These are phyloP conservation scores for Euwallacea similis DNA, from an alignment of 1,140 invertebrate species.

Conservation along the genomic window DNA sequence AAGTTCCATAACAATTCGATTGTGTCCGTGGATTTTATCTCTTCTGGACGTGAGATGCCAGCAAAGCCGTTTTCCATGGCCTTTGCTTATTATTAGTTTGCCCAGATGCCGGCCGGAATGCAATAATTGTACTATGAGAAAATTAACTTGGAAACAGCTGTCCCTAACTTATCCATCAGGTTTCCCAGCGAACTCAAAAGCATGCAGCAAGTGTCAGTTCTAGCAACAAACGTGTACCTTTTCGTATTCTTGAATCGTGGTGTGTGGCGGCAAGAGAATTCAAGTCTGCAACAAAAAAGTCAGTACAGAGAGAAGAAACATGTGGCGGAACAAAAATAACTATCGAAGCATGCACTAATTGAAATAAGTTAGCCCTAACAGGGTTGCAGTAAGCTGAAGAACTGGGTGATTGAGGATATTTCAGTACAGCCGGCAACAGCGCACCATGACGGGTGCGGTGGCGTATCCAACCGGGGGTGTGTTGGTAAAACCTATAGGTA, in stretches of 20 bases:
- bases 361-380: no score
- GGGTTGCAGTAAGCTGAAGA: no score
- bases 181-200: not conserved
- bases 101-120: conserved; percentile 16
- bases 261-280: conserved; percentile 51
- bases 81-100: conserved; percentile 25
- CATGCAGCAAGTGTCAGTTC: conserved; percentile 4
- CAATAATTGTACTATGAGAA: conserved; percentile 1
- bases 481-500: no score
- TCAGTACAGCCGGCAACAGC: no score
- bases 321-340: conserved; percentile 4
- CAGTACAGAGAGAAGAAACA: conserved; percentile 8
- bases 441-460: no score
- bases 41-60: conserved; percentile 20
- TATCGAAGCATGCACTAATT: not conserved
- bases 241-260: conserved; percentile 45
- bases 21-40: conserved; percentile 26
- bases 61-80: conserved; percentile 15
- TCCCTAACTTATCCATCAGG: not conserved
- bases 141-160: conserved; percentile 1
- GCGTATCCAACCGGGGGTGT: no score
- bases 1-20: conserved; percentile 26
- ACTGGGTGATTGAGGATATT: no score
- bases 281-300: conserved; percentile 52
- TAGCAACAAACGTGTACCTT: conserved; percentile 46